phyloP scores from a whole-genome alignment of 2,113 vertebrate genomes.

The Ceyx cyanopectus region DNA sequence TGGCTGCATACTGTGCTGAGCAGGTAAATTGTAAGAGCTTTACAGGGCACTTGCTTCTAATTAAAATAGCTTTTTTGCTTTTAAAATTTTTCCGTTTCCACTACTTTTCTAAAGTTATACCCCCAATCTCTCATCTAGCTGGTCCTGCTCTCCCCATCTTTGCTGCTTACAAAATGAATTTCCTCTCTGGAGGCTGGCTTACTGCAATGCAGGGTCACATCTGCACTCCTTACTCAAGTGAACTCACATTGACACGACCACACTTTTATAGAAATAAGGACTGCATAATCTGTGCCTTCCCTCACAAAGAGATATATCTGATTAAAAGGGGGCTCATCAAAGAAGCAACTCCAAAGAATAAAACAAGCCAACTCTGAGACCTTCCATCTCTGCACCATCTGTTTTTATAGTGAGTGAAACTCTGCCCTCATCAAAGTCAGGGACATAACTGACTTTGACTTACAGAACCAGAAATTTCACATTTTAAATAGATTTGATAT shows the following conservation, averaged over 20 bases:
- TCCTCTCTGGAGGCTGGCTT: background rate
- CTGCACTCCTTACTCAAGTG: background rate
- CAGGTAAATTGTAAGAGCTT: background rate
- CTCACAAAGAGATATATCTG: fast-evolving
- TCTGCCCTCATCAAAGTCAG: background rate
- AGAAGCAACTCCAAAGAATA: background rate
- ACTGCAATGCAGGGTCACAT: background rate
- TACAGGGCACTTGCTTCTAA: background rate
- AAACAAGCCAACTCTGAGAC: background rate
- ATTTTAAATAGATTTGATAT: conserved; percentile 10
- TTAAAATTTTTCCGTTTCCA: background rate
- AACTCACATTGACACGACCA: background rate
- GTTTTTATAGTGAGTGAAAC: background rate
- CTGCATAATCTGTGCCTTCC: background rate
- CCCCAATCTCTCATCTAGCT: background rate
- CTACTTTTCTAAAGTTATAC: background rate
- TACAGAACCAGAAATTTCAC: background rate
- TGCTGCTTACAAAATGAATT: background rate
- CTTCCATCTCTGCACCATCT: background rate
- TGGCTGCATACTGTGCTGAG: background rate
- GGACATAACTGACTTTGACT: background rate
- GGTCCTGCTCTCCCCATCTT: background rate
- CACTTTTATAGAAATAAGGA: background rate
- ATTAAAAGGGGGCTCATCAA: background rate
- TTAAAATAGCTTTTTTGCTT: background rate